Evolutionary conservation across 1,140 invertebrate species (phyloP), one percentile per base, ranked within the genome.

Genomic region (Teleogryllus occipitalis): DNA sequence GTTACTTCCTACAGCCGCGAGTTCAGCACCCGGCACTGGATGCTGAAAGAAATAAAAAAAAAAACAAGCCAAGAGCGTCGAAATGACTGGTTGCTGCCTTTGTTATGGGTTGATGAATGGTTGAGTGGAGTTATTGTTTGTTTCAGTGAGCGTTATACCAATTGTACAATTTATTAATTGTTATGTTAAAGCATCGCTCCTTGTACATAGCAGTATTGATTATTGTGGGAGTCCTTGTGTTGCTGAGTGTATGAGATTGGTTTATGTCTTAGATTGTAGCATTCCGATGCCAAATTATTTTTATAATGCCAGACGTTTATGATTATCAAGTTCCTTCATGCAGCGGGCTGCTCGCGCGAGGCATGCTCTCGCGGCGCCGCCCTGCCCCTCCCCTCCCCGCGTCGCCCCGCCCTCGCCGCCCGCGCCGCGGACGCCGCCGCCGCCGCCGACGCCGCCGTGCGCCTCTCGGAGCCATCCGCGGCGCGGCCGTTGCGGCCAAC

Each of bases 231-330:
- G 18, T 14, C 10, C 18, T 65, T 65, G 54, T 65, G 54, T 65
- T 65, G 54, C 54, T 65, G 54, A 65, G 18, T 10, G 10, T 14
- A 14, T 65, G 54, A 65, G 10, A 65, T 65, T 65, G 54, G 54
- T 65, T 65, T 65, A 65, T 65, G 54, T 65, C 10, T 65, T 65
- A 65, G 54, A 65, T 65, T 65, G 54, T 65, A 65, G 54, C 54
- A 65, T 65, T 65, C 54, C 54, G 54, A 65, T 65, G 54, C 54
- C 54, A 65, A 65, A 65, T 65, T 65, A 65, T 65, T 65, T 65
- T 65, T 65, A 65, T 65, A 65, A 65, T 65, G 54, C 54, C 54
- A 65, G 54, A 65, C 54, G 18, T 65, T 65, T 65, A 65, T 65
- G 54, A 65, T 65, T 65, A 39, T 39, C 10, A 65, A 65, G 54